These are phyloP conservation scores for Plectrocnemia conspersa DNA, from an alignment of 1,140 invertebrate genomes.

Conservation along the genomic window DNA sequence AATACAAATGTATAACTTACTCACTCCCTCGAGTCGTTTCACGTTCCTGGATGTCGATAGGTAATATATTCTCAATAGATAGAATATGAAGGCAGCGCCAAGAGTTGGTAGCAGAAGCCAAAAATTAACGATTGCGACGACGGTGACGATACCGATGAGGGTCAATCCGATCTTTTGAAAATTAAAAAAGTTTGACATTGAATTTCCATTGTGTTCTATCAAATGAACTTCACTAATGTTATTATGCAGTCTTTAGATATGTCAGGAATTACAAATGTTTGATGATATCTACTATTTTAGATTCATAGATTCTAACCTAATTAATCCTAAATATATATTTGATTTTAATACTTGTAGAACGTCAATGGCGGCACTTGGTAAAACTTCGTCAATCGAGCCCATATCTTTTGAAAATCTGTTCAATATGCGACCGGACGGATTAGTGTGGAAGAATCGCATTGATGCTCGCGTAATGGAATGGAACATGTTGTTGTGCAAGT, in stretches of 20 bases:
- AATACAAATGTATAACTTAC: too few relatives aligned
- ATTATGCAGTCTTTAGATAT: too few relatives aligned
- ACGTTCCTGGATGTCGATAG: conserved; percentile 76
- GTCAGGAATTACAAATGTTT: too few relatives aligned
- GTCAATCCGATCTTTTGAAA: conserved; percentile 63
- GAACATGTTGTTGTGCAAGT: conserved; percentile 78
- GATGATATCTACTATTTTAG: background rate
- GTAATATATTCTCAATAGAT: conserved; percentile 71
- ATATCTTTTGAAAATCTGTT: conserved; percentile 84
- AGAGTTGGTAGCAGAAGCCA: conserved; percentile 69
- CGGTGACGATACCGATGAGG: conserved; percentile 68
- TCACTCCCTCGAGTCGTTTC: conserved; percentile 83
- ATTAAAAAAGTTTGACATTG: too few relatives aligned
- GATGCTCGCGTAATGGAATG: conserved; percentile 64
- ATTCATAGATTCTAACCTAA: background rate
- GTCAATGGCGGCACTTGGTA: conserved; percentile 73
- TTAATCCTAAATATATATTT: background rate
- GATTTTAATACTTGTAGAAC: conserved; percentile 53
- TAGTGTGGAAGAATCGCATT: conserved; percentile 80
- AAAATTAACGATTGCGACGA: conserved; percentile 70
- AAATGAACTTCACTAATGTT: too few relatives aligned
- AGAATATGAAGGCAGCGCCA: conserved; percentile 66
- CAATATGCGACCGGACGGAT: conserved; percentile 68
- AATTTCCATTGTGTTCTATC: too few relatives aligned
- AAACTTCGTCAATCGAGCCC: conserved; percentile 77